phyloP scores from a whole-genome alignment of 2,113 vertebrate species.

The Crotophaga sulcirostris region DNA sequence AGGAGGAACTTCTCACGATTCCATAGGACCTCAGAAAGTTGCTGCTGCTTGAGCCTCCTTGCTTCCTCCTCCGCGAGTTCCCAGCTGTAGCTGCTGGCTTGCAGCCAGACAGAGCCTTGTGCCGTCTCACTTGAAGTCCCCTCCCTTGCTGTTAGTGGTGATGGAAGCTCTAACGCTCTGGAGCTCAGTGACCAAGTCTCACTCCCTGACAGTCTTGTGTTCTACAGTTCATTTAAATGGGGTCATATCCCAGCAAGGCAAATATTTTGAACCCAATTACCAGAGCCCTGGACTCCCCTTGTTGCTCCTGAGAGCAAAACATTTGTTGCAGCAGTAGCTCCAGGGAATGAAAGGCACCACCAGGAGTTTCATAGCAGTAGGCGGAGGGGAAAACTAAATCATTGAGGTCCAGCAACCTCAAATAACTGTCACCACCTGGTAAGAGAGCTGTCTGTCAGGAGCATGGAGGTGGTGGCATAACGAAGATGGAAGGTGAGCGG shows the following conservation, averaged over 20 bases:
- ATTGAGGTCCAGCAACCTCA: background rate
- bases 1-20: background rate
- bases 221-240: background rate
- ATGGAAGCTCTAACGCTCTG: rapidly evolving
- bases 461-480: background rate
- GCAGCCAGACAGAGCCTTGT: background rate
- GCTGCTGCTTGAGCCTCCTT: background rate
- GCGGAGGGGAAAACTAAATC: background rate
- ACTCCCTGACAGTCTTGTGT: background rate
- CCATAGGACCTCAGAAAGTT: background rate
- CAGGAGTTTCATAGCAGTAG: background rate
- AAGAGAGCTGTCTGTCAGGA: background rate
- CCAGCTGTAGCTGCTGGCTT: background rate
- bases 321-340: background rate
- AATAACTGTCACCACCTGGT: background rate
- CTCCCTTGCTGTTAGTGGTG: background rate
- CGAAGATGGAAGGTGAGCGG: background rate
- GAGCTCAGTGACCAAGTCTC: background rate
- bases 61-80: background rate
- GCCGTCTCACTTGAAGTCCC: rapidly evolving
- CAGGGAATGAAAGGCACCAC: rapidly evolving
- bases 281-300: background rate
- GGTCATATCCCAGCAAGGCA: background rate
- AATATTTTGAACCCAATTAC: background rate
- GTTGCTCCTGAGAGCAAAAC: rapidly evolving